Evolutionary conservation across 2,797 vertebrate species (phyloP), one percentile per base, ranked within the genome.

Genomic region (Chaunax sp.): DNA sequence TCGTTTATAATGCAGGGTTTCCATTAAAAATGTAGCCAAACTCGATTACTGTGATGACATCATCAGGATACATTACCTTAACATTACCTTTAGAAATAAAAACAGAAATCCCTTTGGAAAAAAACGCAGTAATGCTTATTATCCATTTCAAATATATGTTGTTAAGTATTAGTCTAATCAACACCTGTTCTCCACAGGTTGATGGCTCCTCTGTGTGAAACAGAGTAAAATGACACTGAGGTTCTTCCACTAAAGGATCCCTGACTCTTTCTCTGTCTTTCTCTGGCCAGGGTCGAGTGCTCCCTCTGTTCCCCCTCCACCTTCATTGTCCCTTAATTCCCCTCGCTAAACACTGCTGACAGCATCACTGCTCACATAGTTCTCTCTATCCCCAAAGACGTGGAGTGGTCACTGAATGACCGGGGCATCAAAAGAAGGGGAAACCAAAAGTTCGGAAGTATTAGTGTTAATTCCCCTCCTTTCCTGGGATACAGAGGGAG

Each of bases 391-490:
- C 49, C 59, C 13, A 25, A 69, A 51, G 72, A 66, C 67, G 28
- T 3, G 2, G 19, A 30, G 28, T n/a, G n/a, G n/a, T n/a, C n/a
- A 57, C 28, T 30, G 28, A 30, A 37, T 11, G 35, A 33, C 43
- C 15, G 1, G 1, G 26, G 38, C 2, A 8, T 81, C 60, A 47
- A 61, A 78, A 69, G 77, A 77, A 62, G 35, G 78, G 66, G 52
- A 71, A 77, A 80, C 78, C 70, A n/a, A 84, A 88, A 69, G 80
- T 91, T 86, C 51, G 63, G 79, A 90, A 87, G 87, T 82, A 73
- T 84, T 79, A 68, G 64, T 77, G 81, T 82, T 73, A 61, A 86
- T 79, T 86, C 74, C 56, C 19, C 33, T 86, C 70, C 62, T 87
- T 80, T 86, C 68, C 63, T 12, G 77, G 75, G 83, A 79, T 60